phyloP scores from a whole-genome alignment of 2,113 vertebrate species.

The Elgaria multicarinata region DNA sequence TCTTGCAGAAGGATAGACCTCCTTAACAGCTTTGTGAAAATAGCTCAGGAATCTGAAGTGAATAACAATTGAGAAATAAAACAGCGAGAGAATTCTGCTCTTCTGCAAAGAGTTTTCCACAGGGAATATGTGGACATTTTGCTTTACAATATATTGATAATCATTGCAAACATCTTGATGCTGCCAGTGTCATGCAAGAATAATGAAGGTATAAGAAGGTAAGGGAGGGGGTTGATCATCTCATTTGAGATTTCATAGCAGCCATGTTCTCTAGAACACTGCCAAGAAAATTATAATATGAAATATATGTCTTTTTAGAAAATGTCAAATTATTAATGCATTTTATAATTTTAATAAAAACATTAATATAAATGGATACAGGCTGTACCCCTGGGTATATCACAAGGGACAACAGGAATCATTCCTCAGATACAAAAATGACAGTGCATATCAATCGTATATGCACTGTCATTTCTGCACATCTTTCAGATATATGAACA shows the following conservation, averaged over 20 bases:
- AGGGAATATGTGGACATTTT: not conserved
- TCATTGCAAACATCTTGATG: not conserved
- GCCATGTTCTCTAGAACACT: not conserved
- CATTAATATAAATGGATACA: not conserved
- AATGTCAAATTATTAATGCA: not conserved
- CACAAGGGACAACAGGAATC: not conserved
- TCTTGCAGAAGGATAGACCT: constrained; percentile 78
- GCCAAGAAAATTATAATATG: not conserved
- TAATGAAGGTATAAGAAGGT: not conserved
- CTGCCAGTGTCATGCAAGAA: not conserved
- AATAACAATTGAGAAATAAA: not conserved
- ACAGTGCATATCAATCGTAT: not conserved
- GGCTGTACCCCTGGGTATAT: not conserved
- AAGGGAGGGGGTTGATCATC: not conserved
- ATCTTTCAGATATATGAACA: not conserved
- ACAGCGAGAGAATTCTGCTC: not conserved
- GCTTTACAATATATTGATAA: not conserved
- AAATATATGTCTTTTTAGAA: not conserved
- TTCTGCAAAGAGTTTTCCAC: not conserved
- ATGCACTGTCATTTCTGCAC: too few relatives aligned
- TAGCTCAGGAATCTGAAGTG: constrained; percentile 55
- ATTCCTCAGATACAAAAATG: not conserved
- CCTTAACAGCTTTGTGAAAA: constrained; percentile 59
- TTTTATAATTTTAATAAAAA: constrained; percentile 31
- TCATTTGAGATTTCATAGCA: not conserved